phyloP scores from a whole-genome alignment of 1,140 invertebrate species.

The Leptoteleia sp. region DNA sequence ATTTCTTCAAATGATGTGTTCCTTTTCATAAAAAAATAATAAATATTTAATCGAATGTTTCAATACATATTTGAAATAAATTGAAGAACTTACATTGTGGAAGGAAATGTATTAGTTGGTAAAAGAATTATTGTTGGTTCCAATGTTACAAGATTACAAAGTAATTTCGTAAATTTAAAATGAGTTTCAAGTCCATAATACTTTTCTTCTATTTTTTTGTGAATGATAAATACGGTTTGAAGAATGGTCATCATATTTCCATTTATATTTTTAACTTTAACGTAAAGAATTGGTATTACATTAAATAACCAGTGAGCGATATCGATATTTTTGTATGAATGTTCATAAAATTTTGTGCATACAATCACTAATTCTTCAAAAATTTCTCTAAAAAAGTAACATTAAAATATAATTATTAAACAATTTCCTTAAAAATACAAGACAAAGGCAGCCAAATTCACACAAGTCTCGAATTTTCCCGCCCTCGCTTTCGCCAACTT shows the following conservation, averaged over 20 bases:
- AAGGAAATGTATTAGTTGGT: background rate
- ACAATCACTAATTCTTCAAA: slow-evolving; percentile 19
- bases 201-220: slow-evolving; percentile 25
- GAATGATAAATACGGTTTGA: slow-evolving; percentile 15
- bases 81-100: slow-evolving; percentile 19
- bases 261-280: background rate
- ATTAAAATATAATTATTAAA: background rate
- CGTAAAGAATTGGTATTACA: slow-evolving; percentile 19
- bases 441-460: too few relatives aligned
- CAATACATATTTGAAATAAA: background rate
- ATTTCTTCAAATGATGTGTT: slow-evolving; percentile 26
- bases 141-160: slow-evolving; percentile 19
- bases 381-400: slow-evolving; percentile 33
- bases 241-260: slow-evolving; percentile 9
- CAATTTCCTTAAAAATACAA: too few relatives aligned
- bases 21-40: too few relatives aligned
- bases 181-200: slow-evolving; percentile 36
- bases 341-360: slow-evolving; percentile 16
- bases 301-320: slow-evolving; percentile 35
- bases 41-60: too few relatives aligned
- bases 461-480: too few relatives aligned
- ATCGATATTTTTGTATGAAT: slow-evolving; percentile 3
- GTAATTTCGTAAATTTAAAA: slow-evolving; percentile 37
- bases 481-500: too few relatives aligned
- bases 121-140: slow-evolving; percentile 26